Conservation (phyloP, 2,888 invertebrate genomes). For the Cephus sareptanus region DNA sequence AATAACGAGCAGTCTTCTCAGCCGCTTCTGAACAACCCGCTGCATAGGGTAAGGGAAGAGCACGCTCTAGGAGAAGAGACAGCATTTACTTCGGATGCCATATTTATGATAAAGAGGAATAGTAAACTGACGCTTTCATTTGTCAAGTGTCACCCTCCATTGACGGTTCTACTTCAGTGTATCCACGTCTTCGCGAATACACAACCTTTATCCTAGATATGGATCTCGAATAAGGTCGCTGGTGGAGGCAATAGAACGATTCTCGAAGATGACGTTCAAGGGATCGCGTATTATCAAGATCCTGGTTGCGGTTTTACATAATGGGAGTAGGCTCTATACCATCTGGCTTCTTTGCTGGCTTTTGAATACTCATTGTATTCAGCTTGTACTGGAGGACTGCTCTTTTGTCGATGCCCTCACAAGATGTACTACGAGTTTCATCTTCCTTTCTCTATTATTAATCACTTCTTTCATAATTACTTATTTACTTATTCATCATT, state of each 20-base stretch:
- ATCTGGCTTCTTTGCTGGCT: not conserved
- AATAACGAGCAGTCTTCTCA: slow-evolving; percentile 4
- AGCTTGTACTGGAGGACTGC: not conserved
- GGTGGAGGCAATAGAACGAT: not conserved
- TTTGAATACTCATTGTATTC: not conserved
- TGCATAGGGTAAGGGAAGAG: slow-evolving; percentile 20
- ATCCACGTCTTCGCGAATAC: not conserved
- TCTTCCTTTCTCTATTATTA: not conserved
- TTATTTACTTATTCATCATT: not conserved
- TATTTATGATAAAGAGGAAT: slow-evolving; percentile 14
- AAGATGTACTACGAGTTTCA: not conserved
- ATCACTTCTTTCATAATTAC: not conserved
- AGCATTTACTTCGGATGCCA: slow-evolving; percentile 12
- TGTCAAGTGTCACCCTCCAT: not conserved
- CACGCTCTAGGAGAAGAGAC: slow-evolving; percentile 14
- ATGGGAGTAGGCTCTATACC: not conserved
- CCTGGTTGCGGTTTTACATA: not conserved
- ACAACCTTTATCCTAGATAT: not conserved
- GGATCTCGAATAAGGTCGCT: not conserved
- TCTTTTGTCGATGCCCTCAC: not conserved
- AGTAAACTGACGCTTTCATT: not conserved
- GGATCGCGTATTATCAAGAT: not conserved
- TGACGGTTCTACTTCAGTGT: not conserved
- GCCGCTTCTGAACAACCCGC: slow-evolving; percentile 20
- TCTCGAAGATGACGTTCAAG: not conserved